Evolutionary conservation across 2,888 invertebrate genomes (phyloP), one percentile per base, ranked within the genome.

Genomic region (Tiliacea aurago): DNA sequence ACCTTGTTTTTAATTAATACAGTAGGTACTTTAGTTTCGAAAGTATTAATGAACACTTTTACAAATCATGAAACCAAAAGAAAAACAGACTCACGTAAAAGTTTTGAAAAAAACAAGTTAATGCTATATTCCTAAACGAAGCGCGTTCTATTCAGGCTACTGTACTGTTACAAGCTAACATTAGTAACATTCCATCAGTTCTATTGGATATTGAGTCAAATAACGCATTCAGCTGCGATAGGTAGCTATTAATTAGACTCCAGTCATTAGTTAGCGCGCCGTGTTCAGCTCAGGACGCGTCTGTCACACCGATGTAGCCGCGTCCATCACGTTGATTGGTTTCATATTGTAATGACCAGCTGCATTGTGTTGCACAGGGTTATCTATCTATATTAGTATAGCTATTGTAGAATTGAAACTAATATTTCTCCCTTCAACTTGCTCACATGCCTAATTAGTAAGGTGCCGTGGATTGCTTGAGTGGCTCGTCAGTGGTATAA

Each of bases 271-370:
- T 91, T 90, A 88, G 82, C 84, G 84, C 85, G 90, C 89, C 90
- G 88, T 91, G 91, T 90, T 89, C 87, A 83, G 85, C 85, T 85
- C 88, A 88, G 88, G 90, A 89, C 89, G 89, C 89, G 90, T 89
- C 87, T 87, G 87, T 83, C 85, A 82, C 84, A 78, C 76, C 83
- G 86, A 73, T 79, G 87, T 83, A 78, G 88, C 78, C 78, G 85
- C 89, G 88, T 93, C 90, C 92, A 93, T 94, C 93, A 91, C 78
- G 86, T 89, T 93, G 93, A 95, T 95, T 94, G 94, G 92, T 90
- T 93, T 91, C 91, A 92, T 91, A 93, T 94, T 93, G 93, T 91
- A 93, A 90, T 90, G 90, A 90, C 90, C 90, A 83, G 86, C 84
- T 87, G 88, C 87, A 89, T 90, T 92, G 92, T 91, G 83, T 82